Evolutionary conservation across 2,113 vertebrate genomes (phyloP).

Genomic region (Meriones unguiculatus): DNA sequence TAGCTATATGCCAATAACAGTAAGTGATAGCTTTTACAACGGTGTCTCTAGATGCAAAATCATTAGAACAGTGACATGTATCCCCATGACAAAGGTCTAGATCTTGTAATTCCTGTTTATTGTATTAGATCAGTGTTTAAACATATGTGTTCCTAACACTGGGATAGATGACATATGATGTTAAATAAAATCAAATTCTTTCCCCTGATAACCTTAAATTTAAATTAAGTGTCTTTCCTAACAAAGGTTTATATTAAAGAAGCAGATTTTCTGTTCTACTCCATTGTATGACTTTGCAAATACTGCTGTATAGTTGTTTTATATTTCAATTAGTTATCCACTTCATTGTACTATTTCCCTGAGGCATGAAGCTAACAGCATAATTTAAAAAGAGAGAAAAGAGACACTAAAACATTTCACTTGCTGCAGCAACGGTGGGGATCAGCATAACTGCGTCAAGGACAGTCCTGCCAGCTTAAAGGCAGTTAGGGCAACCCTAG

Average conservation of each 20-base stretch:
- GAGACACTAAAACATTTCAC: constrained; percentile 43
- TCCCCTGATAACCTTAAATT: constrained; percentile 13
- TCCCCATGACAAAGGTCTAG: neutral
- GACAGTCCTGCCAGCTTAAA: constrained; percentile 54
- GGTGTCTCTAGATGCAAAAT: neutral
- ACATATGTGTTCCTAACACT: neutral
- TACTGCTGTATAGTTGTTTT: constrained; percentile 62
- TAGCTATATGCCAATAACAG: neutral
- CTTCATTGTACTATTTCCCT: constrained; percentile 59
- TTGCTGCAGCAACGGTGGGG: constrained; percentile 56
- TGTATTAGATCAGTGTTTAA: neutral
- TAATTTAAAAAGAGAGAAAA: constrained; percentile 65
- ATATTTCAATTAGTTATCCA: constrained; percentile 76
- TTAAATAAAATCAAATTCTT: neutral
- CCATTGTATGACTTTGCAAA: constrained; percentile 54
- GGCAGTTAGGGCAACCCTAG: constrained; percentile 29
- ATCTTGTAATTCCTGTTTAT: neutral
- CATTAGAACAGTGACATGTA: neutral
- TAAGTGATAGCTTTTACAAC: neutral
- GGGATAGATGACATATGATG: neutral
- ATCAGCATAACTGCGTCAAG: constrained; percentile 63
- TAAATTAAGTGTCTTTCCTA: constrained; percentile 45
- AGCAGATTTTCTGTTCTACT: constrained; percentile 50
- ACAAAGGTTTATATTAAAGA: constrained; percentile 4
- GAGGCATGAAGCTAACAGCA: constrained; percentile 60